Evolutionary conservation across 2,113 vertebrate genomes (phyloP).

Genomic region (Hippocampus guttulatus): DNA sequence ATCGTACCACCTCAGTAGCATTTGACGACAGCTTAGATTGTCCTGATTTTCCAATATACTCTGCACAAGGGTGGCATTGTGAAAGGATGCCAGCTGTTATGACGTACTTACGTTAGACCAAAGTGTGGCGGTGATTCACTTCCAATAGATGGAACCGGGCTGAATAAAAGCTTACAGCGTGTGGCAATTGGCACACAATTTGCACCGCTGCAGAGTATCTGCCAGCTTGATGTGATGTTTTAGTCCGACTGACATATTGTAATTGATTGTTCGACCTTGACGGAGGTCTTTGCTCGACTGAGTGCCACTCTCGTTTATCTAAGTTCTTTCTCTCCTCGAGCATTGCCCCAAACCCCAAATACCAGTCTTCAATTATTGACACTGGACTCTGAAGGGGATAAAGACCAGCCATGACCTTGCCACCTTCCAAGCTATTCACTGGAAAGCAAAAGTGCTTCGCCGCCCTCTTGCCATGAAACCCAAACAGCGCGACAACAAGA

Average conservation of each 20-base stretch:
- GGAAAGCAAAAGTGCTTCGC: slow-evolving; percentile 30
- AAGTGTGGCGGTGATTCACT: background rate
- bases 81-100: background rate
- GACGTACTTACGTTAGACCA: background rate
- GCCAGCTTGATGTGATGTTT: background rate
- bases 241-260: background rate
- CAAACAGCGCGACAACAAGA: slow-evolving; percentile 17
- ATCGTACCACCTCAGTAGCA: background rate
- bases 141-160: background rate
- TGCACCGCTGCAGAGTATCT: background rate
- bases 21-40: background rate
- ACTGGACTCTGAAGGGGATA: slow-evolving; percentile 55
- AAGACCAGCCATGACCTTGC: slow-evolving; percentile 49
- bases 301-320: slow-evolving; percentile 5
- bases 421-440: slow-evolving; percentile 50
- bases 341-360: slow-evolving; percentile 49
- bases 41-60: background rate
- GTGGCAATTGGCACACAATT: background rate
- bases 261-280: background rate
- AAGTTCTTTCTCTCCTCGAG: slow-evolving; percentile 3
- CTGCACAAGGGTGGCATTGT: background rate
- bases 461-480: slow-evolving; percentile 5
- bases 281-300: background rate
- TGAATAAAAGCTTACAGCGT: background rate
- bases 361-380: slow-evolving; percentile 66